Conservation (phyloP, 2,797 vertebrate genomes). For the Neosilurus hyrtlii region DNA sequence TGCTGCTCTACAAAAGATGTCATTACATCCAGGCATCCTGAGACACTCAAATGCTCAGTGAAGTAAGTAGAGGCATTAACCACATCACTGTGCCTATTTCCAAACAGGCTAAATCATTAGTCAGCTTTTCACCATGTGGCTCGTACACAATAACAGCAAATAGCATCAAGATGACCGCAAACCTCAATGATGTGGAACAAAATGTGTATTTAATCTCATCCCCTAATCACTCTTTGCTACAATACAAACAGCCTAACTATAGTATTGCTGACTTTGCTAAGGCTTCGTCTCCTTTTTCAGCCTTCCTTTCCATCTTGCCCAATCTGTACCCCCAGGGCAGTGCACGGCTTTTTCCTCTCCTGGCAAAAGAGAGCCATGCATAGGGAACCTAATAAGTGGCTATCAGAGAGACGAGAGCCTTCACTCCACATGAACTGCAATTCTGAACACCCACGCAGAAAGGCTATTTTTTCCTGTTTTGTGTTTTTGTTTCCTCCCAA, state of each 20-base stretch:
- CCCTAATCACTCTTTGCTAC: conserved; percentile 16
- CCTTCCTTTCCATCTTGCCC: conserved; percentile 14
- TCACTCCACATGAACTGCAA: conserved; percentile 51
- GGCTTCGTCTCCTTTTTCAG: conserved; percentile 11
- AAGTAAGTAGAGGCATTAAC: conserved; percentile 32
- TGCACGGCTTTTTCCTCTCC: conserved; percentile 33
- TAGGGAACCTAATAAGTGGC: conserved; percentile 52
- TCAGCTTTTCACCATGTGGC: conserved; percentile 28
- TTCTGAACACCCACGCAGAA: conserved; percentile 50
- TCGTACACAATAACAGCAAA: conserved; percentile 13
- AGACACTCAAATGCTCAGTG: conserved; percentile 26
- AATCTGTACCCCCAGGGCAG: conserved; percentile 23
- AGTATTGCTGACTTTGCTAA: background rate
- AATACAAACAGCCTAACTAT: conserved; percentile 19
- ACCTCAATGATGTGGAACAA: conserved; percentile 8
- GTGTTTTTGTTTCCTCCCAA: conserved; percentile 45
- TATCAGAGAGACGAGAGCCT: conserved; percentile 52
- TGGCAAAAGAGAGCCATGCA: conserved; percentile 39
- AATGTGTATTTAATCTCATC: conserved; percentile 10
- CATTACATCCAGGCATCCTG: conserved; percentile 22
- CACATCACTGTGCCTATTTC: conserved; percentile 20
- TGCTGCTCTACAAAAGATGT: conserved; percentile 7
- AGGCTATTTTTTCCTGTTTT: conserved; percentile 51
- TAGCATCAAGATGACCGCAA: conserved; percentile 14
- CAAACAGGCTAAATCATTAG: conserved; percentile 39